These are phyloP conservation scores for Drosophila baimaii DNA, from an alignment of 1,140 invertebrate species.

Conservation along the genomic window DNA sequence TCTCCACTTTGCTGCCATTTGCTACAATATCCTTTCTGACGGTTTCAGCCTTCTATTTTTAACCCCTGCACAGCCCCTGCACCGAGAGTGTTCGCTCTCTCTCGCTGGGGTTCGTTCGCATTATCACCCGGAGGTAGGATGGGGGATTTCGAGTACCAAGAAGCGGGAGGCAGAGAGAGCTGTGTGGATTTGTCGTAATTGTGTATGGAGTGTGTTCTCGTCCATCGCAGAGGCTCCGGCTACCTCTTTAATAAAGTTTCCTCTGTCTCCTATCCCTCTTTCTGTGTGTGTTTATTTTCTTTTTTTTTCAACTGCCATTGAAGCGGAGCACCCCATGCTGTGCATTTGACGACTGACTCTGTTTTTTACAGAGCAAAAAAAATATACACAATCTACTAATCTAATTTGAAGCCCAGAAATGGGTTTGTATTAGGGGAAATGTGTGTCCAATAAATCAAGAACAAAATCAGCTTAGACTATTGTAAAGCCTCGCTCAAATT, in stretches of 20 bases:
- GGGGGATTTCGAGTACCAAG: constrained; percentile 9
- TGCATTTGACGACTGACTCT: constrained; percentile 54
- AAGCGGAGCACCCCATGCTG: constrained; percentile 76
- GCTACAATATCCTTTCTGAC: constrained; percentile 74
- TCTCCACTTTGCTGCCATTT: constrained; percentile 57
- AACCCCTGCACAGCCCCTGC: constrained; percentile 31
- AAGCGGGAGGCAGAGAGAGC: constrained; percentile 29
- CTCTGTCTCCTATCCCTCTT: constrained; percentile 5
- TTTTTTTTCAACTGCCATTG: constrained; percentile 32
- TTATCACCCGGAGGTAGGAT: constrained; percentile 60
- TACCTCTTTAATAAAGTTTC: constrained; percentile 76
- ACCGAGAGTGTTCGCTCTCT: background rate
- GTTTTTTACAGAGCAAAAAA: constrained; percentile 9
- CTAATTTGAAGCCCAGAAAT: background rate
- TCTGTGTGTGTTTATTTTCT: constrained; percentile 30
- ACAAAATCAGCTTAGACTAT: constrained; percentile 11
- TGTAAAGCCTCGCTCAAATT: constrained; percentile 5
- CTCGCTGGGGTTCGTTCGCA: constrained; percentile 58
- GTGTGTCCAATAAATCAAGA: constrained; percentile 11
- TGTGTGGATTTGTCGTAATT: constrained; percentile 76
- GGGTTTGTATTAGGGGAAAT: background rate
- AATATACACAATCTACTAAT: background rate
- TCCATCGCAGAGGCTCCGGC: constrained; percentile 34
- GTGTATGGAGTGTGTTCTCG: constrained; percentile 76
- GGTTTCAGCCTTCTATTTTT: constrained; percentile 72